Evolutionary conservation across 2,113 vertebrate species (phyloP), one percentile per base, ranked within the genome.

Genomic region (Pelobates fuscus): DNA sequence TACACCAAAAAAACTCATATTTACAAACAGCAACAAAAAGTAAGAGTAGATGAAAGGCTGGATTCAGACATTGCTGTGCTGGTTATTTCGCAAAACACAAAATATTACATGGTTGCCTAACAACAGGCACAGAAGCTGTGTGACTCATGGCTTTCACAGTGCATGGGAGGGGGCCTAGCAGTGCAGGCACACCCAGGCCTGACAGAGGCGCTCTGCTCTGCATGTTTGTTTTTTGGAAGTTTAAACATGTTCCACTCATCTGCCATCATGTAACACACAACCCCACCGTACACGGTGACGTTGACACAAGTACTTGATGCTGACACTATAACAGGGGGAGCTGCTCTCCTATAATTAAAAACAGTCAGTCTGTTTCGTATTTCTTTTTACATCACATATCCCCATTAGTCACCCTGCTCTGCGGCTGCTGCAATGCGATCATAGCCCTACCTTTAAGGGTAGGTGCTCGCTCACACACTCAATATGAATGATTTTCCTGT

Each of bases 71-170:
- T 12, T 10, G 18, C 58, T 62, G 2, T 10, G 12, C 43, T 18
- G 25, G 17, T 52, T 49, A 20, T 32, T 37, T 62, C 18, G 27
- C 25, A 62, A 7, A 15, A 68, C 61, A 49, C 62, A 60, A 52
- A 77, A 77, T 68, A 77, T 52, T 77, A 59, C 41, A 52, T 14
- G 7, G 65, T 77, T 68, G 55, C 65, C 57, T 77, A 61, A 68
- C 73, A 68, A 77, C 73, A 61, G 20, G 17, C 64, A 77, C 73
- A 77, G 68, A 61, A 68, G 65, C 15, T n/a, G 55, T 15, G 32
- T 77, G 73, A 77, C 55, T 77, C 73, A 77, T 60, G 25, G 24
- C 72, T 25, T 60, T 15, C n/a, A 64, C 25, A 60, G 29, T 61
- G 26, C 41, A 26, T 75, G 71, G 63, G 71, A 74, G 71, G 49